Evolutionary conservation across 92 coral and sea anemone species (phyloP), one percentile per base, ranked within the genome.

Genomic region (Chrysogorgia sp.): DNA sequence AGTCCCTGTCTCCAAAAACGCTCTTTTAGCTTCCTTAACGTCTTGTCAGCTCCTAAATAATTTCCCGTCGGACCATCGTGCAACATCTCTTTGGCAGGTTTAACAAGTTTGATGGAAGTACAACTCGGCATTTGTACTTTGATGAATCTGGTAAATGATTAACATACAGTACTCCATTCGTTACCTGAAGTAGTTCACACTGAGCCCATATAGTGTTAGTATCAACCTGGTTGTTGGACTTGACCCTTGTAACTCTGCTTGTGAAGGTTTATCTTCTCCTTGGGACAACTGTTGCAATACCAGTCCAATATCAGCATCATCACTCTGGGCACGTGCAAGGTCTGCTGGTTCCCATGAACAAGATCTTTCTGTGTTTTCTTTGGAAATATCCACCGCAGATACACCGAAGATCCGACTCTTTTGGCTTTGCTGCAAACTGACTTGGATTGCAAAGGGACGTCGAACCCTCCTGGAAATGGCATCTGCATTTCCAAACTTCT

Each of bases 1-100:
- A 70, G 81, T 21, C 87, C 87, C 3, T 85, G 92, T 45, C 86
- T 66, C 80, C 85, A 85, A 67, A 88, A 88, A 19, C 87, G 48
- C 0, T 78, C 49, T 65, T 81, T 75, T 75, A 88, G 64, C 77
- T 88, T 88, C 53, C 71, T 55, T 14, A 88, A 49, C 33, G 85
- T 87, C 33, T 78, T 87, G 67, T 40, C 45, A 6, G 30, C 40
- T n/a, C 92, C 85, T 19, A 47, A 58, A 71, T 88, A 81, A n/a
- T 74, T 29, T 7, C 61, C 88, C 12, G 57, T 64, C 1, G 75
- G 14, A 10, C 86, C 81, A 61, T 80, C 86, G 50, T 88, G 83
- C 15, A 57, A 3, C 77, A 43, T 71, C 12, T 71, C 33, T 2
- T 25, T 31, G 59, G 87, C 87, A 0, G 78, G 67, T 22, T 48